Evolutionary conservation across 2,888 invertebrate genomes (phyloP).

Genomic region (Amiota minor): DNA sequence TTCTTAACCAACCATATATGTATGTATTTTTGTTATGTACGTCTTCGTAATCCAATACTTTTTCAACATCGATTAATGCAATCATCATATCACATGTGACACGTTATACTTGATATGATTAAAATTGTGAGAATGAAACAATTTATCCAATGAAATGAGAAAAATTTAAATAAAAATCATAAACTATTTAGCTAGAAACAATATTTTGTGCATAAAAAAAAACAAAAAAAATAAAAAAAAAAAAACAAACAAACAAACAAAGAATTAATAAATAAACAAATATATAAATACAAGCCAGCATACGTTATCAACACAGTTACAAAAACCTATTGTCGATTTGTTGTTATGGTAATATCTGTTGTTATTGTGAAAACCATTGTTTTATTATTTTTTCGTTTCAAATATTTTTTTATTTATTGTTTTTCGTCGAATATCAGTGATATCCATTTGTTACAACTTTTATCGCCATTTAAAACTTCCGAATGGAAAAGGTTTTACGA

Average conservation of each 20-base stretch:
- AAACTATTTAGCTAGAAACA: background rate
- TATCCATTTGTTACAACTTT: conserved; percentile 65
- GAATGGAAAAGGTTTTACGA: conserved; percentile 27
- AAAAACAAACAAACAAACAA: background rate
- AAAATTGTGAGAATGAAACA: too few relatives aligned
- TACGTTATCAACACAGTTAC: conserved; percentile 11
- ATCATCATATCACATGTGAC: too few relatives aligned
- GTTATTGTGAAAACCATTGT: conserved; percentile 54
- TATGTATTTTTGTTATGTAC: too few relatives aligned
- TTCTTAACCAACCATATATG: too few relatives aligned
- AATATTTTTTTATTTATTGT: conserved; percentile 9
- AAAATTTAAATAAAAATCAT: background rate
- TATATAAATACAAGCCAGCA: background rate
- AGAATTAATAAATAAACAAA: background rate
- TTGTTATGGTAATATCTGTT: conserved; percentile 37
- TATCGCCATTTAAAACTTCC: conserved; percentile 58
- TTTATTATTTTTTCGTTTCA: conserved; percentile 19
- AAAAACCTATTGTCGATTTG: conserved; percentile 27
- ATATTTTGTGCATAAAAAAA: background rate
- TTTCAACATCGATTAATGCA: too few relatives aligned
- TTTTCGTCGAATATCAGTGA: conserved; percentile 48
- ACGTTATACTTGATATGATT: too few relatives aligned
- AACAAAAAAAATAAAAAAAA: background rate
- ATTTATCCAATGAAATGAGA: background rate
- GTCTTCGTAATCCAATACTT: too few relatives aligned